Evolutionary conservation across 2,113 vertebrate species (phyloP), one percentile per base, ranked within the genome.

Genomic region (Podilymbus podiceps): DNA sequence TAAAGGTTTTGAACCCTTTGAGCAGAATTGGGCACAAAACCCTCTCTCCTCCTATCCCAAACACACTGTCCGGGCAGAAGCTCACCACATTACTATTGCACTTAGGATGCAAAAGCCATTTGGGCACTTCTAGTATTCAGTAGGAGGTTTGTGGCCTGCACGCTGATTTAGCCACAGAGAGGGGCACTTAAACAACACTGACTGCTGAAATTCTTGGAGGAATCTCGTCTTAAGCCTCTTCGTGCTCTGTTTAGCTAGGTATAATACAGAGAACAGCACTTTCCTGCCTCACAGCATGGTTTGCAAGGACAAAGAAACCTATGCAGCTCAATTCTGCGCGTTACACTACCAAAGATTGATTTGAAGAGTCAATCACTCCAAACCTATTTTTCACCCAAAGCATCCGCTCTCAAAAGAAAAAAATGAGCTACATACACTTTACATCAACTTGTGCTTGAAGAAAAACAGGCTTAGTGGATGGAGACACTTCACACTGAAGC

Each of bases 381-480:
- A 88, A 80, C 6, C 49, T 73, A 86, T 92, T 94, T 94, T 90
- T 95, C 76, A 93, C 62, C 33, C 16, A 92, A 77, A 73, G 49
- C 21, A 49, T 84, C 56, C 2, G 0, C 38, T 85, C 72, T 79
- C 52, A 33, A 40, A 75, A 81, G 60, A 31, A 86, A 82, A 53
- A 82, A 90, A 66, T n/a, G 58, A 87, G 66, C 62, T 75, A 63
- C 56, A 82, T 90, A 40, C 31, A 94, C 93, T 93, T 95, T 91
- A 90, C 81, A 94, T 79, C 74, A 91, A 71, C n/a, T 94, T 93
- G 38, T 55, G 44, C 66, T 68, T 31, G 4, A 89, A 95, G 73
- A 93, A 22, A 89, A 92, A 47, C 56, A 52, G 56, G 28, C 35
- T 88, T 56, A 78, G 79, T 50, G 55, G 60, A 87, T 38, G 44